Evolutionary conservation across 2,797 vertebrate genomes (phyloP).

Genomic region (Perodicticus potto): DNA sequence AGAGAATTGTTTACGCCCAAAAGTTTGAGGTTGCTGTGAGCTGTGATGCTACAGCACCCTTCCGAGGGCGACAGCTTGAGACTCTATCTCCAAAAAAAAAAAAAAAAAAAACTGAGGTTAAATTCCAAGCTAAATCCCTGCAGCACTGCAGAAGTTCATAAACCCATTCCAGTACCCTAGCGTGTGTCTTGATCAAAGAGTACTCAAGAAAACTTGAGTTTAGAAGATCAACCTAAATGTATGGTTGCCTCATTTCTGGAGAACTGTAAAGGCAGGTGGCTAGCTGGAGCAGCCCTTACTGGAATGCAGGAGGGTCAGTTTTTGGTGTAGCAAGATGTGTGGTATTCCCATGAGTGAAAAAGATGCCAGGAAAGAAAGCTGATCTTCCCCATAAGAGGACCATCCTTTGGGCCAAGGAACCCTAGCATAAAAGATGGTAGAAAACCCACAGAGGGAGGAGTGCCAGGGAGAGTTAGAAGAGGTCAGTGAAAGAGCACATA

Average conservation of each 20-base stretch:
- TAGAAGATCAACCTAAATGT: not conserved
- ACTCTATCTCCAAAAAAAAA: too few species aligned
- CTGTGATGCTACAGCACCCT: too few species aligned
- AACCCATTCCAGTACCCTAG: not conserved
- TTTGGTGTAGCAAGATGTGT: not conserved
- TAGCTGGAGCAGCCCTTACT: not conserved
- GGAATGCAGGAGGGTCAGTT: not conserved
- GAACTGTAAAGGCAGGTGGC: not conserved
- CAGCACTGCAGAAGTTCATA: constrained; percentile 8
- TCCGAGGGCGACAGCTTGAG: too few species aligned
- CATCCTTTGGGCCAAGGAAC: not conserved
- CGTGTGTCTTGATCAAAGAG: constrained; percentile 1
- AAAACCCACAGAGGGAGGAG: not conserved
- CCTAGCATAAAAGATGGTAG: not conserved
- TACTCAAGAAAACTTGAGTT: not conserved
- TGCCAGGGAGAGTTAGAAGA: not conserved
- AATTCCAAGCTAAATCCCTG: not conserved
- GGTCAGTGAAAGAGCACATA: not conserved
- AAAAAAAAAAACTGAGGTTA: not conserved
- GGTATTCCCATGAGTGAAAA: not conserved
- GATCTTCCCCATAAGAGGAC: not conserved
- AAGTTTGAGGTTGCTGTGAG: too few species aligned
- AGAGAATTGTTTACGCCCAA: too few species aligned
- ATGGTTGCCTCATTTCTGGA: not conserved
- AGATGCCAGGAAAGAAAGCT: not conserved